A percentile compares a stretch with the other conserved stretches of the same genome.
Evolutionary conservation across 2,888 invertebrate species (phyloP).

Genomic region (Aspidiotus rigidus): DNA sequence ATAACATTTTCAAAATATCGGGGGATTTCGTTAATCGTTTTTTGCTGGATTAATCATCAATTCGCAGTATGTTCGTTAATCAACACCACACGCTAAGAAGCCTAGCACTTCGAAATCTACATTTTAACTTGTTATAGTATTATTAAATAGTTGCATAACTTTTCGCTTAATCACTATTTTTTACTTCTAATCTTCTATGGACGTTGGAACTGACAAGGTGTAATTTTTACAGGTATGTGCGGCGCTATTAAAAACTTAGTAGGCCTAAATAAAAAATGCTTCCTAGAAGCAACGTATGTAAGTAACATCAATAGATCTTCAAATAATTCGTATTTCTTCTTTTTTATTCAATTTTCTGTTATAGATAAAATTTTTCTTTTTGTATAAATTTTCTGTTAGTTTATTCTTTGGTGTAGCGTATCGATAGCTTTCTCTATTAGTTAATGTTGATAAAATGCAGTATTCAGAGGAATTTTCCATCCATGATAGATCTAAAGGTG

Average conservation of each 20-base stretch:
- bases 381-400: not conserved
- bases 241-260: constrained; percentile 32
- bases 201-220: constrained; percentile 12
- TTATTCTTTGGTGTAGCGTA: constrained; percentile 3
- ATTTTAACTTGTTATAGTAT: not conserved
- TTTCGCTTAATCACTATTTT: constrained; percentile 7
- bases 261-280: constrained; percentile 29
- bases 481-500: too few relatives aligned
- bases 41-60: not conserved
- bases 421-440: too few relatives aligned
- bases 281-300: constrained; percentile 32
- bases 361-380: too few relatives aligned
- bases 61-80: not conserved
- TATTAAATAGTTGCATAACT: not conserved
- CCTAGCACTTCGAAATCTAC: not conserved
- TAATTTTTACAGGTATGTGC: constrained; percentile 33
- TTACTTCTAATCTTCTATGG: constrained; percentile 2
- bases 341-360: too few relatives aligned
- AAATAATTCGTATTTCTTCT: too few relatives aligned
- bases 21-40: not conserved
- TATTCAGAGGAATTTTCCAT: too few relatives aligned
- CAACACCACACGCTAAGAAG: not conserved
- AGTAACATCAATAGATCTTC: constrained; percentile 6
- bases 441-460: too few relatives aligned
- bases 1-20: too few relatives aligned